Base-by-base conservation (phyloP, 2,888 invertebrate genomes). In the Iselma pallidipennis region DNA sequence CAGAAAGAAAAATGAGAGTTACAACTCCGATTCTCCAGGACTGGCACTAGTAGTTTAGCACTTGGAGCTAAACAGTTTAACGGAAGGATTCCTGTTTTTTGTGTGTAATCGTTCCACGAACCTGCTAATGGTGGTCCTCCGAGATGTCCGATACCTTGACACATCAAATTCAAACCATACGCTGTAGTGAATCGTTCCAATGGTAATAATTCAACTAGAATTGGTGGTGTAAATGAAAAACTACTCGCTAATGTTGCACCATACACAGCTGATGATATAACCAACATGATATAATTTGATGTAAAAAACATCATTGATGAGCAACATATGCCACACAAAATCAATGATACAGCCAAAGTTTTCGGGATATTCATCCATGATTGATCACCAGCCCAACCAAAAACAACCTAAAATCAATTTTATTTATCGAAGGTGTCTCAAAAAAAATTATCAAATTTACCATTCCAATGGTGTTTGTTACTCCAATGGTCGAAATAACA, bases 41-140 rank as follows among this genome's bases (percentile, higher is more conserved):
- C 12, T 26, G 9, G 16, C 10, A 21, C 19, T 25, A 25, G n/a
- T 37, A 37, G 42, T 37, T 37, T 37, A 12, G n/a, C 9, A 49
- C n/a, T 12, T 10, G 14, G 4, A 49, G 19, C 23, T 49, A 14
- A 16, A 7, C 7, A 48, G 48, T 14, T 50, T n/a, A n/a, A n/a
- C n/a, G n/a, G n/a, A n/a, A n/a, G n/a, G n/a, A n/a, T 21, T 50
- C 50, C 19, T 23, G 23, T 9, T 21, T 21, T 7, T 26, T 26
- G n/a, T 9, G 12, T 16, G 23, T 26, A 7, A 10, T 55, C 12
- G 21, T 31, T 19, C 10, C 16, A 51, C 61, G 66, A 72, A 89
- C 97, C 97, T 75, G 95, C 95, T 57, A 97, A 80, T 0, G 96
- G 95, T 6, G 98, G 97, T 54, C 97, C 98, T 64, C 93, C 85